Percentiles rank a stretch among this genome's conserved stretches.
Conservation (phyloP, 2,113 vertebrate genomes). For the Boleophthalmus pectinirostris region DNA sequence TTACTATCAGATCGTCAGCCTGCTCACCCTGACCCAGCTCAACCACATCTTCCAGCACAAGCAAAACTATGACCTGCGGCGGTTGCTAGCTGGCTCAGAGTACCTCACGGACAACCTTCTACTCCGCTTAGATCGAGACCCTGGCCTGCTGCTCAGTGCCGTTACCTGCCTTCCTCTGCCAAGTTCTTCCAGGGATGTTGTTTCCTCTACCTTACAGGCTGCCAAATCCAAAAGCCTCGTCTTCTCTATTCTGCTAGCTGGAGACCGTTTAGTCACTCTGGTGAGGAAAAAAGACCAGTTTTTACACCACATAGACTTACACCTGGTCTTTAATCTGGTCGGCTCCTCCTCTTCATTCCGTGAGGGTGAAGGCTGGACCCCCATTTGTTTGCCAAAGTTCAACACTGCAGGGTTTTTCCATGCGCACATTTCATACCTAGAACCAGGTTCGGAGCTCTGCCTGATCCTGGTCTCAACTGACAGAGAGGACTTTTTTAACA, state of each 20-base stretch:
- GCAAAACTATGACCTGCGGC: slow-evolving; percentile 96
- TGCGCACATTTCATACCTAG: slow-evolving; percentile 94
- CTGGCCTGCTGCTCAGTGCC: slow-evolving; percentile 90
- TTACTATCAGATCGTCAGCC: slow-evolving; percentile 97
- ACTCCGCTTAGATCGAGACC: slow-evolving; percentile 88
- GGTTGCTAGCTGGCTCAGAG: slow-evolving; percentile 91
- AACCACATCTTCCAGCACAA: slow-evolving; percentile 95
- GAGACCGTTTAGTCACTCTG: slow-evolving; percentile 89
- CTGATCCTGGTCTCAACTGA: slow-evolving; percentile 93
- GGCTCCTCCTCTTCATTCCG: slow-evolving; percentile 93
- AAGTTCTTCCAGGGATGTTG: slow-evolving; percentile 78
- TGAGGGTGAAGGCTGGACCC: slow-evolving; percentile 96
- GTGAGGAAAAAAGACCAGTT: slow-evolving; percentile 95
- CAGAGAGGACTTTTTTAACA: slow-evolving; percentile 94
- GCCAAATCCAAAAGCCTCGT: slow-evolving; percentile 90
- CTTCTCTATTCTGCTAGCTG: slow-evolving; percentile 92
- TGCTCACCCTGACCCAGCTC: slow-evolving; percentile 94
- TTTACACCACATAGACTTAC: slow-evolving; percentile 95
- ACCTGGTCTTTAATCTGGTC: slow-evolving; percentile 95
- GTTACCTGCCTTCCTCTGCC: slow-evolving; percentile 90
- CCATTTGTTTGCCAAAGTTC: slow-evolving; percentile 96
- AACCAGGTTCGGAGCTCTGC: slow-evolving; percentile 88
- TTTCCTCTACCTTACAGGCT: slow-evolving; percentile 89
- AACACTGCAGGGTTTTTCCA: slow-evolving; percentile 94
- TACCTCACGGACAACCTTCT: slow-evolving; percentile 94